Evolutionary conservation across 2,797 vertebrate species (phyloP), one percentile per base, ranked within the genome.

Genomic region (Neomorphus geoffroyi): DNA sequence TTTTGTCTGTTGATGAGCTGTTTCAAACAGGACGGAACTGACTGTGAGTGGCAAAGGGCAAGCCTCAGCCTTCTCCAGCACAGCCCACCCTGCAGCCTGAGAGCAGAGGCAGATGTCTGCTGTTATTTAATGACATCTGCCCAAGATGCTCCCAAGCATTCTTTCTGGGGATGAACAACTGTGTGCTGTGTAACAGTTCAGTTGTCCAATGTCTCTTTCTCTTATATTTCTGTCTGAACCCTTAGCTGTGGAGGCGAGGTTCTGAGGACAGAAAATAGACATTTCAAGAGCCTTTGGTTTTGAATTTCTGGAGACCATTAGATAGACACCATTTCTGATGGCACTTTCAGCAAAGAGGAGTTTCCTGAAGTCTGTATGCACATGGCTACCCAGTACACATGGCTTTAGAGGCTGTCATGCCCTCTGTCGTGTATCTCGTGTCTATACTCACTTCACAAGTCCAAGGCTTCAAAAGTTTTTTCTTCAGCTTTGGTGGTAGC

Each of bases 391-490:
- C 37, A 54, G 19, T 19, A 48, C 30, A 14, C 11, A 41, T 13
- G 7, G 19, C 27, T 80, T 85, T 73, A 82, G 46, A 51, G 4
- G 10, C 6, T 58, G 41, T n/a, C n/a, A n/a, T n/a, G n/a, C n/a
- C n/a, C n/a, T n/a, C n/a, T 7, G 7, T 56, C 0, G 0, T 2
- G 0, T 28, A 7, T 37, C 12, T 82, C 4, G 1, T 45, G 28
- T 22, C 32, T 43, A 18, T 26, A 54, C 2, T 18, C 9, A 18
- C 33, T 69, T 67, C 18, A 39, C 14, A 92, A 81, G 50, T 77
- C 18, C 65, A 65, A 23, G 10, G 13, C 18, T 72, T 84, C 39
- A 56, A 46, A 70, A 8, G 2, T 0, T 0, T 45, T 62, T 58
- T 6, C 23, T 79, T 9, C 13, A 54, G 15, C 19, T 82, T 62